Conservation (phyloP, 2,113 vertebrate species). For the Columba janthina region DNA sequence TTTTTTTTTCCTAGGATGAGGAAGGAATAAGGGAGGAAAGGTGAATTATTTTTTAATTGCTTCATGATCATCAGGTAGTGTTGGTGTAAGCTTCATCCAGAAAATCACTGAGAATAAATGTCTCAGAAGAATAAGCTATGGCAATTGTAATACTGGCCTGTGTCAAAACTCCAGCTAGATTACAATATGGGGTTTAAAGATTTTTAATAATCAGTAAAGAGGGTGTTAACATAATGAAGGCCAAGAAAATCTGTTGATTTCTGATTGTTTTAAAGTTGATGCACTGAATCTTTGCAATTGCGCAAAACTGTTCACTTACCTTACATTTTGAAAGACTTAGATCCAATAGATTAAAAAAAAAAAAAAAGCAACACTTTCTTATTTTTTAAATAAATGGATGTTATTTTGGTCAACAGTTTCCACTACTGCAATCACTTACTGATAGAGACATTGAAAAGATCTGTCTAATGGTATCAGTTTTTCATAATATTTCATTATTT, state of each 20-base stretch:
- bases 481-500: background rate
- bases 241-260: background rate
- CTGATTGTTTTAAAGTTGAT: background rate
- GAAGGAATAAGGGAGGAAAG: background rate
- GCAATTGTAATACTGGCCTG: background rate
- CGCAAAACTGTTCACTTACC: background rate
- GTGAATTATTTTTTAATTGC: background rate
- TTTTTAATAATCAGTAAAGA: background rate
- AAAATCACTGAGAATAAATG: background rate
- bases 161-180: background rate
- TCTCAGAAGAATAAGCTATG: background rate
- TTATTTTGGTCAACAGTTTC: background rate
- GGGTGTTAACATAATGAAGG: background rate
- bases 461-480: background rate
- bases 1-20: background rate
- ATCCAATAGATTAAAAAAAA: accelerated
- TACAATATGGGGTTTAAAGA: background rate
- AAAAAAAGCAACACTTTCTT: background rate
- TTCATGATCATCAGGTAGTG: background rate
- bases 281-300: background rate
- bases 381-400: background rate
- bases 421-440: background rate
- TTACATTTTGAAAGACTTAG: background rate
- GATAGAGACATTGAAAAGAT: background rate
- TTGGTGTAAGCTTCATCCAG: background rate